Percentiles rank a stretch among this genome's conserved stretches.
These are phyloP conservation scores for Phengaris alcon DNA, from an alignment of 2,888 invertebrate genomes.

Conservation along the genomic window DNA sequence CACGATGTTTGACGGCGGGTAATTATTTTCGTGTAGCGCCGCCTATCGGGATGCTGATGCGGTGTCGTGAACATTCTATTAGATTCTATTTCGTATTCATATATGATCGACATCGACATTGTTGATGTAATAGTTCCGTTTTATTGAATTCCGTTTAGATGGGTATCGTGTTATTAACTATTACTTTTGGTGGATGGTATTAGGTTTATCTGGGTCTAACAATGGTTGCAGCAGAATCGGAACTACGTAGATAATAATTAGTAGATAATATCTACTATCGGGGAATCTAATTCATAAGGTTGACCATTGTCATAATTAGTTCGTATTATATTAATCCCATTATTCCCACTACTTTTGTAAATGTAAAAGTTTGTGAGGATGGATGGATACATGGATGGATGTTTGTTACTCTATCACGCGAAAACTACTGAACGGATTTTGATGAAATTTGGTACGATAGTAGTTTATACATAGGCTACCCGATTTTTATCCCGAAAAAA, in stretches of 20 bases:
- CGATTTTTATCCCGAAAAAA: too few relatives aligned
- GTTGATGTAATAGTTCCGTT: conserved; percentile 28
- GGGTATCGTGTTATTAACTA: conserved; percentile 3
- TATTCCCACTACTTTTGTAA: too few relatives aligned
- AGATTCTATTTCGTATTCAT: conserved; percentile 30
- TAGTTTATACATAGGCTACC: too few relatives aligned
- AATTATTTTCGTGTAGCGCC: conserved; percentile 75
- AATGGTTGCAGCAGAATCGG: not conserved
- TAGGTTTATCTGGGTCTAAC: not conserved
- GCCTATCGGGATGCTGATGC: conserved; percentile 56
- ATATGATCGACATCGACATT: conserved; percentile 40
- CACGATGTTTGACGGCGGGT: conserved; percentile 72
- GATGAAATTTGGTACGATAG: too few relatives aligned
- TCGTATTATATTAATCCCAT: too few relatives aligned
- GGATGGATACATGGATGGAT: too few relatives aligned
- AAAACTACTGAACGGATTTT: too few relatives aligned
- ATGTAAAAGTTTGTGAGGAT: too few relatives aligned
- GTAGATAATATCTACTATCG: too few relatives aligned
- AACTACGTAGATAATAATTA: not conserved
- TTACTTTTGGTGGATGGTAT: conserved; percentile 1
- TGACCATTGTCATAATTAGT: too few relatives aligned
- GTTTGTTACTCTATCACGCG: too few relatives aligned
- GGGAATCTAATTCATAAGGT: too few relatives aligned
- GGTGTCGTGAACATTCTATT: conserved; percentile 43
- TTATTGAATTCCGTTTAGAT: conserved; percentile 22